Base-by-base conservation (phyloP, 2,888 invertebrate genomes). In the Perizoma flavofasciatum region DNA sequence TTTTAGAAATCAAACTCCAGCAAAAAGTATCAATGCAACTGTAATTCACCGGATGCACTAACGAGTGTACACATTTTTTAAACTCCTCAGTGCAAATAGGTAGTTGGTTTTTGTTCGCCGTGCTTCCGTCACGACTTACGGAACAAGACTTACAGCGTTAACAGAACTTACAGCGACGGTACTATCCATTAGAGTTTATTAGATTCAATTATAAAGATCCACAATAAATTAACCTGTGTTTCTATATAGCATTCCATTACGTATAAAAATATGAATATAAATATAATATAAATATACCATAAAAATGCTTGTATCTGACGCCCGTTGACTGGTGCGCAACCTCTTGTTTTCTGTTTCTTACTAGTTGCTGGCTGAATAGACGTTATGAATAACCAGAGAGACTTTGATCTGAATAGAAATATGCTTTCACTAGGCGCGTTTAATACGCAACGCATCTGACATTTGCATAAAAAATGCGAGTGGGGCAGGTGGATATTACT, bases 1-100 rank as follows among this genome's bases (percentile, higher is more conserved):
- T 82, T 86, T 86, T 87, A 83, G 75, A 68, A 80, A 82, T 85
- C 79, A 75, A 77, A 78, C 74, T 72, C 63, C 61, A 64, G 83
- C 79, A 88, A 89, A 89, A 89, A 88, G 81, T 74, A 77, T 70
- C 79, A 78, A 76, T 74, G 79, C 86, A 85, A 84, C 87, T 83
- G 88, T 86, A 89, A 86, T 87, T 86, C 86, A 83, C 88, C 90
- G 91, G 90, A 92, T 89, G 90, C 87, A 82, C 90, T 91, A 91
- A 91, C 88, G 91, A 92, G 88, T 89, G 82, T 83, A 84, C 77
- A 75, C 66, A 77, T 87, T 88, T 22, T 89, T 89, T 85, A 80
- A 84, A 78, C 73, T 78, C 77, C 72, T 72, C 78, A 71, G 68
- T 77, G 82, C 79, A 74, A 78, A 79, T 82, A 74, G 22, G 79